phyloP scores from a whole-genome alignment of 2,888 invertebrate species.

The Noctua janthe region DNA sequence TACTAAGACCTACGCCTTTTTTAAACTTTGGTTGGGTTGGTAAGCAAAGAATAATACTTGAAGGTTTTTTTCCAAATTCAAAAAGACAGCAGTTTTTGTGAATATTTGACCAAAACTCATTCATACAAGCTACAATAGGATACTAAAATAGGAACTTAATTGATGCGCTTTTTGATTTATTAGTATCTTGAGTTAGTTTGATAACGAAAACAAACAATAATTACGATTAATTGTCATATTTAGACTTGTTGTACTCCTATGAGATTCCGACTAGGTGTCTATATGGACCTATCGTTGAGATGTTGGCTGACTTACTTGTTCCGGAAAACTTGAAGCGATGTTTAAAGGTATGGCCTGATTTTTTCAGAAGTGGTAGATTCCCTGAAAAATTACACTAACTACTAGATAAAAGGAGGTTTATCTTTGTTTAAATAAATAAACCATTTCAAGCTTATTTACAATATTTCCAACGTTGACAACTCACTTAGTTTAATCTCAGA shows the following conservation, averaged over 20 bases:
- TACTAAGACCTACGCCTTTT: not conserved
- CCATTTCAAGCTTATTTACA: constrained; percentile 15
- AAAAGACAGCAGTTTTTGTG: not conserved
- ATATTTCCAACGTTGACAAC: not conserved
- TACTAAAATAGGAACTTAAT: not conserved
- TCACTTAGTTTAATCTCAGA: constrained; percentile 20
- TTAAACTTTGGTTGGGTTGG: not conserved
- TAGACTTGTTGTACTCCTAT: not conserved
- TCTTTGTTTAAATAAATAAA: not conserved
- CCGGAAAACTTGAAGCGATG: not conserved
- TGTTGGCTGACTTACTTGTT: not conserved
- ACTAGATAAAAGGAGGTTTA: not conserved
- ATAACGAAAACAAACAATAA: not conserved
- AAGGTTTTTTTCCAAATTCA: not conserved
- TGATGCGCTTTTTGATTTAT: not conserved
- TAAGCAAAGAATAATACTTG: not conserved
- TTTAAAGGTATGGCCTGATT: not conserved
- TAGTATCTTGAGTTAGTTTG: not conserved
- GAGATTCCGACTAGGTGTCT: not conserved
- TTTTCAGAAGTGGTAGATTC: not conserved
- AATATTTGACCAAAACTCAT: not conserved
- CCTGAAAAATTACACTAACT: not conserved
- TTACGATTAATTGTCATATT: not conserved
- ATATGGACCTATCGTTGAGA: not conserved
- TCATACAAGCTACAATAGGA: no score